Percentiles rank a stretch among this genome's conserved stretches.
Conservation (phyloP, 2,797 vertebrate species). For the Protonibea diacanthus region DNA sequence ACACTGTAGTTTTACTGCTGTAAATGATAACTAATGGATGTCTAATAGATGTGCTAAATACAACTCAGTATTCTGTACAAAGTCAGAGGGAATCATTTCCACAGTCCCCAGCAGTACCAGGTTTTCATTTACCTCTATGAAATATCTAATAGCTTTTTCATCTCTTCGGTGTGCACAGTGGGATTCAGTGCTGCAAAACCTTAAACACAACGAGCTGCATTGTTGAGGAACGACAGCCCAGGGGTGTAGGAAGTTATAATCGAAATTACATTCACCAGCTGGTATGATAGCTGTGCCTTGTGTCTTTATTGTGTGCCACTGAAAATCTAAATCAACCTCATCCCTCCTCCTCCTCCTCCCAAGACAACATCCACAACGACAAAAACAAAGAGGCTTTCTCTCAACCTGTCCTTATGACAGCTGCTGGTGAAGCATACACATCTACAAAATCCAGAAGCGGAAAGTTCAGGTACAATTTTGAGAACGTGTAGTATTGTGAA, state of each 20-base stretch:
- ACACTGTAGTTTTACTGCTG: neutral
- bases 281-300: slow-evolving; percentile 35
- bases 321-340: slow-evolving; percentile 29
- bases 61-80: neutral
- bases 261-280: slow-evolving; percentile 56
- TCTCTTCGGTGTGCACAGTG: slow-evolving; percentile 20
- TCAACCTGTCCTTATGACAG: neutral
- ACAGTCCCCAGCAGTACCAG: slow-evolving; percentile 10
- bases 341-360: slow-evolving; percentile 10
- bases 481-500: neutral
- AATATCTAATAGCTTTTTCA: slow-evolving; percentile 45
- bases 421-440: neutral
- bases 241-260: slow-evolving; percentile 42
- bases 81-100: slow-evolving; percentile 30
- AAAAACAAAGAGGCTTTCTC: slow-evolving; percentile 1
- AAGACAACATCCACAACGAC: neutral
- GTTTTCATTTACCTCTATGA: slow-evolving; percentile 49
- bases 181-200: slow-evolving; percentile 28
- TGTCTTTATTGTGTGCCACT: slow-evolving; percentile 31
- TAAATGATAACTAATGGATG: slow-evolving; percentile 1
- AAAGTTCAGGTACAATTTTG: neutral
- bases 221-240: slow-evolving; percentile 45
- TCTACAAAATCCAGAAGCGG: too few relatives aligned
- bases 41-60: slow-evolving; percentile 11
- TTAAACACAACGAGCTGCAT: slow-evolving; percentile 39